A percentile compares a stretch with the other conserved stretches of the same genome.
These are phyloP conservation scores for Hirtodrosophila alboralis DNA, from an alignment of 2,888 invertebrate genomes.

Conservation along the genomic window DNA sequence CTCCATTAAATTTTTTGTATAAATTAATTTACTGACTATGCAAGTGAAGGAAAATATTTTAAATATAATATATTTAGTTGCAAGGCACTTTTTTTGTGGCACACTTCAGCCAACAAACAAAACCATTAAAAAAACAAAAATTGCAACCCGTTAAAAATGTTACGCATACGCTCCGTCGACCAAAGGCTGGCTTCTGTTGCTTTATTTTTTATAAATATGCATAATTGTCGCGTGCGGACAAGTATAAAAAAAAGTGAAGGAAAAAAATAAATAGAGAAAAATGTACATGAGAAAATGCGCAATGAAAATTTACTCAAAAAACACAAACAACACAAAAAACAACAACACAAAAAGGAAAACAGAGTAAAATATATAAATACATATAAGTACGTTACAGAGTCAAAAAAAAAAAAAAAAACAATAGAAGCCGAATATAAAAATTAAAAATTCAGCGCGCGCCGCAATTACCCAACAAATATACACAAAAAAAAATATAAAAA, in stretches of 20 bases:
- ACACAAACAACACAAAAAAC: slow-evolving; percentile 17
- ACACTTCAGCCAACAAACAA: slow-evolving; percentile 4
- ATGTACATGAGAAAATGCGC: slow-evolving; percentile 23
- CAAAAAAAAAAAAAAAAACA: slow-evolving; percentile 25
- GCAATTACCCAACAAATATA: slow-evolving; percentile 25
- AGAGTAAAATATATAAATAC: slow-evolving; percentile 11
- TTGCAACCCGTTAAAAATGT: slow-evolving; percentile 33
- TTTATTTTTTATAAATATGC: slow-evolving; percentile 67
- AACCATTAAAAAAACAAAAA: slow-evolving; percentile 9
- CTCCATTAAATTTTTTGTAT: background rate
- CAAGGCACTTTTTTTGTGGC: slow-evolving; percentile 7
- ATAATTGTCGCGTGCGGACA: slow-evolving; percentile 67
- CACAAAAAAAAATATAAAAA: background rate
- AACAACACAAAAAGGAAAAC: slow-evolving; percentile 4
- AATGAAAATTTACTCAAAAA: slow-evolving; percentile 34
- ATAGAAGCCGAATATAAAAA: slow-evolving; percentile 30
- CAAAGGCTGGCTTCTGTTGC: slow-evolving; percentile 46
- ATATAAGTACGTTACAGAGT: slow-evolving; percentile 5
- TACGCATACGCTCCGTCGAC: slow-evolving; percentile 63
- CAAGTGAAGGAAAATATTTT: background rate
- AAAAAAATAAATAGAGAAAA: slow-evolving; percentile 12
- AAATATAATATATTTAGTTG: slow-evolving; percentile 10
- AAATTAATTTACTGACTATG: background rate
- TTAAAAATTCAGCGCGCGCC: slow-evolving; percentile 48
- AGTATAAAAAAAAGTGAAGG: slow-evolving; percentile 23